Percentiles rank a stretch among this genome's conserved stretches.
These are phyloP conservation scores for Drosophila ustulata DNA, from an alignment of 2,888 invertebrate species.

Conservation along the genomic window DNA sequence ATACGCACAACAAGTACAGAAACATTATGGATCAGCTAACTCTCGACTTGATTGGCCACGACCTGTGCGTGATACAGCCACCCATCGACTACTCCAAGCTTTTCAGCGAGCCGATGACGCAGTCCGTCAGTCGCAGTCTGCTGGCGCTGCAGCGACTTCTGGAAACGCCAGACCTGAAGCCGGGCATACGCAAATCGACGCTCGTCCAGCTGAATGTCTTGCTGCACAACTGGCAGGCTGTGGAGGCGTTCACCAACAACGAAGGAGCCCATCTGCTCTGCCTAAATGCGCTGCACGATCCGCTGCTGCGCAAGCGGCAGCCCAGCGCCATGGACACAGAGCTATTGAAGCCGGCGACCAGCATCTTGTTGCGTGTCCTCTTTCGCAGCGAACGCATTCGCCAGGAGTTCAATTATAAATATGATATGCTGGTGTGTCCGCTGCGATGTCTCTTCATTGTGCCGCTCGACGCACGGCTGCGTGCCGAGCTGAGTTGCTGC, in stretches of 20 bases:
- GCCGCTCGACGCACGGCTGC: conserved; percentile 69
- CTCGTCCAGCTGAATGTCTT: conserved; percentile 65
- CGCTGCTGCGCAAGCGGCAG: not conserved
- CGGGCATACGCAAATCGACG: conserved; percentile 78
- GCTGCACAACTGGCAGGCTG: conserved; percentile 63
- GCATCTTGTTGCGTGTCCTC: conserved; percentile 78
- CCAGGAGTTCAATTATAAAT: conserved; percentile 63
- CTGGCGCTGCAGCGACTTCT: conserved; percentile 77
- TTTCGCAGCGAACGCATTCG: conserved; percentile 73
- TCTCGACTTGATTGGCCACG: conserved; percentile 70
- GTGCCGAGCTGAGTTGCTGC: conserved; percentile 73
- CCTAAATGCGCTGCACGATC: conserved; percentile 25
- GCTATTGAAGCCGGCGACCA: conserved; percentile 70
- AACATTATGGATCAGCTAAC: conserved; percentile 66
- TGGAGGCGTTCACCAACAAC: conserved; percentile 25
- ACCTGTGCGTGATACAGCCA: conserved; percentile 70
- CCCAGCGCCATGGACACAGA: not conserved
- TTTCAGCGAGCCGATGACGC: conserved; percentile 55
- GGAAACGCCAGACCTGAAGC: conserved; percentile 74
- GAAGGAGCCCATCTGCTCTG: conserved; percentile 21
- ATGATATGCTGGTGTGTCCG: conserved; percentile 74
- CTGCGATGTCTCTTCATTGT: conserved; percentile 77
- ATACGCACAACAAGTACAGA: conserved; percentile 54
- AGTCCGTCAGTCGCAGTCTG: conserved; percentile 41
- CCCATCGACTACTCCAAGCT: conserved; percentile 68